Conservation (phyloP, 2,113 vertebrate genomes). For the Gambusia affinis region DNA sequence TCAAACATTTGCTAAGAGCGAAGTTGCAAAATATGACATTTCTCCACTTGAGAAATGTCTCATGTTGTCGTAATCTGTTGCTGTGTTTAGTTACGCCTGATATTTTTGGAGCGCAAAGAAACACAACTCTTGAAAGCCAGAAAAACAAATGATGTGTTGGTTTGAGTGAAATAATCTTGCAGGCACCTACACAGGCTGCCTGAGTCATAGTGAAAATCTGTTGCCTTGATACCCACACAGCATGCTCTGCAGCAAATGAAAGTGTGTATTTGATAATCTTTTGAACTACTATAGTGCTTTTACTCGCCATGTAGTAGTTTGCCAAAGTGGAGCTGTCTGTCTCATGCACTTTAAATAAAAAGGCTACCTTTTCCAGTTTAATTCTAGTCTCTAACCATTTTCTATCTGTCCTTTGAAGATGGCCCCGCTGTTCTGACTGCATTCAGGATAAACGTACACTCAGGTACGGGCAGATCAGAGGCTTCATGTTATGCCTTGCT, state of each 20-base stretch:
- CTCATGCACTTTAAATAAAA: background rate
- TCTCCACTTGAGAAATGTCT: constrained; percentile 20
- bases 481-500: constrained; percentile 68
- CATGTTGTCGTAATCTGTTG: background rate
- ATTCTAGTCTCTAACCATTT: constrained; percentile 24
- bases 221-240: constrained; percentile 3
- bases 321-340: background rate
- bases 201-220: constrained; percentile 41
- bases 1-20: constrained; percentile 2
- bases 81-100: constrained; percentile 6
- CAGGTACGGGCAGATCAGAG: constrained; percentile 76
- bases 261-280: background rate
- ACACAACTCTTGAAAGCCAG: constrained; percentile 2
- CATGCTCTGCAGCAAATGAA: constrained; percentile 1
- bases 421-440: constrained; percentile 74
- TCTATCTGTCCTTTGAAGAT: constrained; percentile 68
- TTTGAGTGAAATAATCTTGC: constrained; percentile 7
- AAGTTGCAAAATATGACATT: constrained; percentile 13
- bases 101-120: background rate
- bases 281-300: background rate
- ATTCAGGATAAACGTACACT: constrained; percentile 73
- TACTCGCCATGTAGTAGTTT: background rate
- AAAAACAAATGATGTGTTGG: background rate
- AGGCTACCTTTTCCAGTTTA: background rate
- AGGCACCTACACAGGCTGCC: constrained; percentile 26